Evolutionary conservation across 2,888 invertebrate species (phyloP).

Genomic region (Zygaena filipendulae): DNA sequence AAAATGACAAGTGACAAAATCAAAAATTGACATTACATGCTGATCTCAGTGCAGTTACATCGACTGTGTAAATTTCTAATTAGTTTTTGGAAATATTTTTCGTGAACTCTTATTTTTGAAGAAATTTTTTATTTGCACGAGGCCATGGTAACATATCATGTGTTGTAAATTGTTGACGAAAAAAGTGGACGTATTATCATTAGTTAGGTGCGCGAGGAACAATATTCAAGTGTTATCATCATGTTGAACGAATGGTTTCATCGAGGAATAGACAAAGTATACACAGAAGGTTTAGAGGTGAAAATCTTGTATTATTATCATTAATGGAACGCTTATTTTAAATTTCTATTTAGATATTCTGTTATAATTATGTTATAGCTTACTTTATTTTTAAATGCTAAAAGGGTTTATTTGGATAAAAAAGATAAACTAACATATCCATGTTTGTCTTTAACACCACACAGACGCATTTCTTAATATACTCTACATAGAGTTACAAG

Average conservation of each 20-base stretch:
- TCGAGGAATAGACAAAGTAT: constrained; percentile 42
- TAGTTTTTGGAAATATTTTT: constrained; percentile 60
- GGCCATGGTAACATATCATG: constrained; percentile 61
- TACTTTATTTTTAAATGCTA: no score
- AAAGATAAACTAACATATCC: no score
- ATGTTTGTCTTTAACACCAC: no score
- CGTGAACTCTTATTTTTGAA: constrained; percentile 62
- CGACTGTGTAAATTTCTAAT: constrained; percentile 56
- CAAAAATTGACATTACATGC: constrained; percentile 25
- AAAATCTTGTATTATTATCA: no score
- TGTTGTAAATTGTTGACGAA: constrained; percentile 43
- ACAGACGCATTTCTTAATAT: no score
- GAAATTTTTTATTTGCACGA: constrained; percentile 57
- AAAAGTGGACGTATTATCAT: constrained; percentile 30
- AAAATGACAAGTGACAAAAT: no score
- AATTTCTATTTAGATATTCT: no score
- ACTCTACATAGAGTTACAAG: no score
- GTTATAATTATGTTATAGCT: no score
- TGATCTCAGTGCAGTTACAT: constrained; percentile 39
- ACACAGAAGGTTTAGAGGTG: constrained; percentile 50
- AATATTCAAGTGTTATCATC: constrained; percentile 38
- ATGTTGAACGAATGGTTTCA: constrained; percentile 65
- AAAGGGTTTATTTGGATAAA: no score
- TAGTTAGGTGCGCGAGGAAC: constrained; percentile 35
- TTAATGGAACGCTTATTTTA: no score